phyloP scores from a whole-genome alignment of 53 echinoderm and acorn worm species.

The Temnopleurus reevesii region DNA sequence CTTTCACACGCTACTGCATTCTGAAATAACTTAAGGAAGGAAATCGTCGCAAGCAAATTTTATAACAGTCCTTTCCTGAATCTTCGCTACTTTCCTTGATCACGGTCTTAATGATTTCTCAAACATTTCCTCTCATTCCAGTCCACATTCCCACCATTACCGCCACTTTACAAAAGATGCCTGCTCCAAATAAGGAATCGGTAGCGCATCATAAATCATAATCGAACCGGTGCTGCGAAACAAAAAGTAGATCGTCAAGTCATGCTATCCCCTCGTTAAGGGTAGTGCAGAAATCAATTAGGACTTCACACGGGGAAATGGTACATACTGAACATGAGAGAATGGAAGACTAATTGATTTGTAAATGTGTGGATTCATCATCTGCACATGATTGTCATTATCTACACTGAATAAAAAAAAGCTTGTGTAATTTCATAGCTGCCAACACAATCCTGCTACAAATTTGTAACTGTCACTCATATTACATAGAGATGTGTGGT shows the following conservation, averaged over 20 bases:
- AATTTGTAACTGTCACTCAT: too few relatives aligned
- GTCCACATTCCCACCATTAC: neutral
- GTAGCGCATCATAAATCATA: conserved; percentile 42
- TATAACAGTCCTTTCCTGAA: conserved; percentile 6
- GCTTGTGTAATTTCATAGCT: too few relatives aligned
- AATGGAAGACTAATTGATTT: neutral
- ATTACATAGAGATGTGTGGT: too few relatives aligned
- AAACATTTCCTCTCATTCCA: conserved; percentile 15
- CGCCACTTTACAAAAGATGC: neutral
- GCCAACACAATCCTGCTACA: too few relatives aligned
- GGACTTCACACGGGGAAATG: conserved; percentile 2
- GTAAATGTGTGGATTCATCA: conserved; percentile 14
- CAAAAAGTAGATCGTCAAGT: conserved; percentile 40
- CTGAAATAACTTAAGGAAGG: neutral
- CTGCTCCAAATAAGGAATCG: conserved; percentile 16
- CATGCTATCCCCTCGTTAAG: conserved; percentile 38
- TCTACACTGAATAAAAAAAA: too few relatives aligned
- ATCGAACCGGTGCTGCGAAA: neutral
- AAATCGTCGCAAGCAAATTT: neutral
- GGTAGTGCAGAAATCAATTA: conserved; percentile 8
- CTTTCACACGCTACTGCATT: neutral
- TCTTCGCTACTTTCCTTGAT: neutral
- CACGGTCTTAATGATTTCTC: neutral
- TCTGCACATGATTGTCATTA: neutral
- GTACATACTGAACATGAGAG: neutral